phyloP scores from a whole-genome alignment of 2,113 vertebrate species.

The Sinocyclocheilus grahami region DNA sequence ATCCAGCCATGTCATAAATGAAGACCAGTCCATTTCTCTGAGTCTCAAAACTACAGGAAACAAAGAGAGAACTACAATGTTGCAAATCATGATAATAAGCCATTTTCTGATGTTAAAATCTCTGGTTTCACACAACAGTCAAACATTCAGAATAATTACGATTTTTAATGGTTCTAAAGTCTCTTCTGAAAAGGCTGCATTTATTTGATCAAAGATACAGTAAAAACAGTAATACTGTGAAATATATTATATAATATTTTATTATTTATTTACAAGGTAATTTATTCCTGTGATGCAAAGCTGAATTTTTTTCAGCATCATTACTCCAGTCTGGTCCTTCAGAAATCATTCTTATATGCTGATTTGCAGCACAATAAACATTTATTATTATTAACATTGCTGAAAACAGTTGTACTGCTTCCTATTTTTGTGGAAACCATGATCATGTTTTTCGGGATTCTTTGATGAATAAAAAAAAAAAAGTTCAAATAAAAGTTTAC shows the following conservation, averaged over 20 bases:
- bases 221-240: neutral
- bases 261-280: neutral
- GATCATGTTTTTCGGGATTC: too few species aligned
- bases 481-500: too few species aligned
- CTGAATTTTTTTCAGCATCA: neutral
- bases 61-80: neutral
- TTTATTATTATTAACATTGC: too few species aligned
- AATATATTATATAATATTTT: neutral
- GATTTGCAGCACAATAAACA: neutral
- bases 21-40: constrained; percentile 97
- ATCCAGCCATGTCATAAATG: constrained; percentile 98
- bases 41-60: constrained; percentile 86
- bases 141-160: neutral
- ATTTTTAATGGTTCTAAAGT: neutral
- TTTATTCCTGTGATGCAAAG: neutral
- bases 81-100: neutral
- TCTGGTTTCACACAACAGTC: neutral
- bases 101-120: neutral
- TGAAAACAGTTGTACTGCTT: too few species aligned
- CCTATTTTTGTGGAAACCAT: too few species aligned
- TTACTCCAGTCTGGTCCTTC: neutral
- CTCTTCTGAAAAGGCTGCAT: neutral
- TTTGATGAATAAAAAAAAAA: too few species aligned
- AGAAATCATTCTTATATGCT: neutral
- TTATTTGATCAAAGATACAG: neutral